phyloP scores from a whole-genome alignment of 2,113 vertebrate species.

The Cheilinus undulatus region DNA sequence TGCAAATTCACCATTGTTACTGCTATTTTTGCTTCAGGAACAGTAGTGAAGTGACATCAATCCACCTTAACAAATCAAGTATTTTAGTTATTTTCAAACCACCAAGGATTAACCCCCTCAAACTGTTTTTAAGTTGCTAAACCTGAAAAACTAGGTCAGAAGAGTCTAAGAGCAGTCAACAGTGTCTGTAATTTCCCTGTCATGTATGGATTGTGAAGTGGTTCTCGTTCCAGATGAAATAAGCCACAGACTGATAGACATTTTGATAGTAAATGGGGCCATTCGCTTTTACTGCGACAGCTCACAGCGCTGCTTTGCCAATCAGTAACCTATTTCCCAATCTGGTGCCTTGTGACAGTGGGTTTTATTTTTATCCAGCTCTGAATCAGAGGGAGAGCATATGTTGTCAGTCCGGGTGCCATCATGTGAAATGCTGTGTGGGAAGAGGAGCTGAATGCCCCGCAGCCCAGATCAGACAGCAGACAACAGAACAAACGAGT shows the following conservation, averaged over 20 bases:
- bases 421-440: constrained; percentile 77
- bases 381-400: constrained; percentile 81
- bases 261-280: constrained; percentile 66
- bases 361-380: constrained; percentile 84
- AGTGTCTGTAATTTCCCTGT: neutral
- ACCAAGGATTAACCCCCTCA: neutral
- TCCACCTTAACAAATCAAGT: neutral
- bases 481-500: constrained; percentile 62
- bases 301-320: constrained; percentile 65
- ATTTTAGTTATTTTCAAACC: constrained; percentile 12
- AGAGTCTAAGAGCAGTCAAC: neutral
- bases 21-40: constrained; percentile 6
- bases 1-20: neutral
- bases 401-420: constrained; percentile 82
- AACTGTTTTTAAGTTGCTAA: constrained; percentile 3
- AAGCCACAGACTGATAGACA: constrained; percentile 33
- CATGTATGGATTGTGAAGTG: constrained; percentile 29
- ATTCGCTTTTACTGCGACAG: constrained; percentile 64
- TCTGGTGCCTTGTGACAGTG: constrained; percentile 83
- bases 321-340: constrained; percentile 85
- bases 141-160: constrained; percentile 3
- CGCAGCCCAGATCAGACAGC: constrained; percentile 70
- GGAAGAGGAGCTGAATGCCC: constrained; percentile 72
- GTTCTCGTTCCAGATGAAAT: constrained; percentile 34
- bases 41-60: constrained; percentile 5